phyloP scores from a whole-genome alignment of 2,797 vertebrate genomes.

The Euphonia xanthogaster region DNA sequence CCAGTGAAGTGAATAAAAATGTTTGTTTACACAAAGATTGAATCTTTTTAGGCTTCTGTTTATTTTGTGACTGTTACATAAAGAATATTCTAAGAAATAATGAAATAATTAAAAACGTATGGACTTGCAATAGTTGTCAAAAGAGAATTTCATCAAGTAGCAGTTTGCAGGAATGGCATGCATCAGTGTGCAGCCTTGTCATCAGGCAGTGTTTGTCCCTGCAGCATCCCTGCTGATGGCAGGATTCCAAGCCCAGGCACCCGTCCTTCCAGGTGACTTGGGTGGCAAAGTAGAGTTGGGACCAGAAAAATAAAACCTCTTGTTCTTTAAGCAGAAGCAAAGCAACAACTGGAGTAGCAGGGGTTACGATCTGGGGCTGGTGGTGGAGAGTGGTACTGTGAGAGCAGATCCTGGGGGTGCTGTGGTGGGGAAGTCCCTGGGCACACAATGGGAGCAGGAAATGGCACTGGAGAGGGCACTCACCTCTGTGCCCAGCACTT shows the following conservation, averaged over 20 bases:
- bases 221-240: not conserved
- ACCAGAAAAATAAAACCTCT: not conserved
- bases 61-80: not conserved
- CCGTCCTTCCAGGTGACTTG: not conserved
- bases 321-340: not conserved
- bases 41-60: not conserved
- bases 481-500: not conserved
- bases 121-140: not conserved
- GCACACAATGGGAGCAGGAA: accelerated
- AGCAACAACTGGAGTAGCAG: not conserved
- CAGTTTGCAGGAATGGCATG: not conserved
- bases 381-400: not conserved
- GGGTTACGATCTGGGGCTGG: not conserved
- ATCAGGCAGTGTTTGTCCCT: not conserved
- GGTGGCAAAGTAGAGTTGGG: not conserved
- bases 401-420: not conserved
- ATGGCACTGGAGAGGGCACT: not conserved
- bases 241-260: not conserved
- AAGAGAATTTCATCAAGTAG: not conserved
- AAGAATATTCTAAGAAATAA: not conserved
- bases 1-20: not conserved
- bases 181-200: not conserved
- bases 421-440: not conserved
- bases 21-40: not conserved
- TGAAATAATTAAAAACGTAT: not conserved